These are phyloP conservation scores for Fulica atra DNA, from an alignment of 2,113 vertebrate genomes.

Conservation along the genomic window DNA sequence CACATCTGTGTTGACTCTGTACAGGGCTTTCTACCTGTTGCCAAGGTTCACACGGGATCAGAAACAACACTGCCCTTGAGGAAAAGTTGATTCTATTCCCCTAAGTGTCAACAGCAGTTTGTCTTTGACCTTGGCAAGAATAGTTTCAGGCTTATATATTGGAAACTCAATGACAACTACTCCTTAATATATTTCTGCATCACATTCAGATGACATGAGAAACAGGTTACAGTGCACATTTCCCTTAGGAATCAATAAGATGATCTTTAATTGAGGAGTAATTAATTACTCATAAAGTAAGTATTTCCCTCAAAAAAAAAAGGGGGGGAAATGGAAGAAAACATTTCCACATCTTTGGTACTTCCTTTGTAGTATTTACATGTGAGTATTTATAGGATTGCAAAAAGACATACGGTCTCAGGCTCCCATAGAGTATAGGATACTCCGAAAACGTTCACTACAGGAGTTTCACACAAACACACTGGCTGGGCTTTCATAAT, in stretches of 20 bases:
- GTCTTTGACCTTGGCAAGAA: not conserved
- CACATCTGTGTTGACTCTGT: conserved; percentile 1
- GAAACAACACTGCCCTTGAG: not conserved
- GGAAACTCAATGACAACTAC: not conserved
- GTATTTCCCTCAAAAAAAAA: not conserved
- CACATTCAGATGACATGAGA: not conserved
- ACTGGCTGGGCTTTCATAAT: conserved; percentile 45
- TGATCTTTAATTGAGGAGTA: not conserved
- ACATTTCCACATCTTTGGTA: not conserved
- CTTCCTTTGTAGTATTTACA: not conserved
- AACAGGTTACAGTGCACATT: not conserved
- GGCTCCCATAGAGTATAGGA: not conserved
- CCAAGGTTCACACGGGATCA: not conserved
- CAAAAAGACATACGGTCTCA: not conserved
- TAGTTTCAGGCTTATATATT: not conserved
- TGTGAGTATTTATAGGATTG: not conserved
- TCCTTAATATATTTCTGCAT: not conserved
- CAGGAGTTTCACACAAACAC: not conserved
- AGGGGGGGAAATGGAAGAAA: not conserved
- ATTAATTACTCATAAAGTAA: not conserved
- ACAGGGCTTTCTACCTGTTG: not conserved
- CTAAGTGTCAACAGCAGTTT: not conserved
- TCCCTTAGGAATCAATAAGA: not conserved
- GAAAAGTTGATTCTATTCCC: not conserved
- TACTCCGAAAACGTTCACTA: not conserved